Conservation (phyloP, 2,888 invertebrate species). For the Gymnosoma rotundatum region DNA sequence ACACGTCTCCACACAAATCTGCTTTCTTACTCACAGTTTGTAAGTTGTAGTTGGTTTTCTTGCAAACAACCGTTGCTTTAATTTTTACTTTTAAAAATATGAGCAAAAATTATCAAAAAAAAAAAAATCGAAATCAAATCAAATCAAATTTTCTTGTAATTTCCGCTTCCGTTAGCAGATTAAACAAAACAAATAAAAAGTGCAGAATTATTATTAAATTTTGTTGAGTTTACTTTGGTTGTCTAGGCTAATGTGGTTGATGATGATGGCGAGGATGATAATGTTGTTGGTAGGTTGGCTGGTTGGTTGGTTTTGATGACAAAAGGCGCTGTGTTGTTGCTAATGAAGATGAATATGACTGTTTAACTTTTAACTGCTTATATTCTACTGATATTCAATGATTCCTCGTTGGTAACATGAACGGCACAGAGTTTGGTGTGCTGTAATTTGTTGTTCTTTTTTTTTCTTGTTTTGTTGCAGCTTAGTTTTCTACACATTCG, state of each 20-base stretch:
- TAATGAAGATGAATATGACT: constrained; percentile 8
- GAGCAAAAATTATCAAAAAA: constrained; percentile 6
- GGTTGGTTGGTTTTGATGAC: not conserved
- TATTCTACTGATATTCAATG: constrained; percentile 42
- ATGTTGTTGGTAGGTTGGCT: constrained; percentile 1
- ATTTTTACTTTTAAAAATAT: not conserved
- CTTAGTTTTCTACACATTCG: constrained; percentile 14
- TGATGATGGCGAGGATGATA: not conserved
- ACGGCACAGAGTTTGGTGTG: constrained; percentile 12
- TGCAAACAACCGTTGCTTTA: not conserved
- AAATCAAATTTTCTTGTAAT: constrained; percentile 57
- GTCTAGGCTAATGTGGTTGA: constrained; percentile 11
- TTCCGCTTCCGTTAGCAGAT: constrained; percentile 60
- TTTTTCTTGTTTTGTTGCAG: not conserved
- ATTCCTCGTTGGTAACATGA: constrained; percentile 29
- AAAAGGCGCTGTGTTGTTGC: not conserved
- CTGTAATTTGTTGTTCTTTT: not conserved
- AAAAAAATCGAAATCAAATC: not conserved
- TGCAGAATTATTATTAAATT: constrained; percentile 43
- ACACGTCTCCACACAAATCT: not conserved
- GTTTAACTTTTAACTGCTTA: constrained; percentile 35
- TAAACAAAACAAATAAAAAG: not conserved
- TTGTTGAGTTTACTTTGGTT: constrained; percentile 38
- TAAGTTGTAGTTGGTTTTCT: not conserved
- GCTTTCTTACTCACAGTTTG: not conserved